These are phyloP conservation scores for Drosophila albomicans DNA, from an alignment of 1,140 invertebrate species.

Conservation along the genomic window DNA sequence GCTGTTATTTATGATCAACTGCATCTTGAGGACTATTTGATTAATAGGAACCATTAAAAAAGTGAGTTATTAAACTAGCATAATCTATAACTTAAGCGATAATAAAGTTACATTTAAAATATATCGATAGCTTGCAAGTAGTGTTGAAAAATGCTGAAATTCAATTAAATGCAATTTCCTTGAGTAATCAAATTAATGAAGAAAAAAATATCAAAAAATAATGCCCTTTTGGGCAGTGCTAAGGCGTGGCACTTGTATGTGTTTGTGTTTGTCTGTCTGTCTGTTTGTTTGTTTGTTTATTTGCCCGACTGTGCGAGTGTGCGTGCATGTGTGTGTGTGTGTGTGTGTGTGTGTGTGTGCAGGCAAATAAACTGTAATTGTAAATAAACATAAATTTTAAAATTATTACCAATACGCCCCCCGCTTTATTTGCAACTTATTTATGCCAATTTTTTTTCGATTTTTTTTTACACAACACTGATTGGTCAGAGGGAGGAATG, in stretches of 20 bases:
- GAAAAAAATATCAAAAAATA: conserved; percentile 4
- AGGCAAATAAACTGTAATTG: conserved; percentile 79
- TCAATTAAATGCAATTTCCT: conserved; percentile 10
- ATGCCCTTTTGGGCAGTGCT: background rate
- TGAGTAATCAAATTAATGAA: conserved; percentile 6
- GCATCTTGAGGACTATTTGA: too few relatives aligned
- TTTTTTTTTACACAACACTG: background rate
- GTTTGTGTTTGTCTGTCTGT: conserved; percentile 14
- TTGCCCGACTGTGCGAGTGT: conserved; percentile 10
- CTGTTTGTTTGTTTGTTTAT: conserved; percentile 11
- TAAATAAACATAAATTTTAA: conserved; percentile 81
- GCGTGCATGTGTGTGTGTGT: conserved; percentile 25
- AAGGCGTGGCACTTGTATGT: conserved; percentile 11
- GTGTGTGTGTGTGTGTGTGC: conserved; percentile 32
- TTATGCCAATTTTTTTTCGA: conserved; percentile 54
- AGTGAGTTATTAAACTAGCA: too few relatives aligned
- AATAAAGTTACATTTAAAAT: too few relatives aligned
- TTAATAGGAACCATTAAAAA: too few relatives aligned
- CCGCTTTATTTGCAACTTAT: conserved; percentile 76
- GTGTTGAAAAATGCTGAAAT: background rate
- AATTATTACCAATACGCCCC: conserved; percentile 69
- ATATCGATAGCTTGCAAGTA: too few relatives aligned
- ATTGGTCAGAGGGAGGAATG: background rate
- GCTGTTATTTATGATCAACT: too few relatives aligned
- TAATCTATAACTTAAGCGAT: too few relatives aligned